Percentiles rank a stretch among this genome's conserved stretches.
Evolutionary conservation across 2,797 vertebrate species (phyloP).

Genomic region (Sebastes iracundus): DNA sequence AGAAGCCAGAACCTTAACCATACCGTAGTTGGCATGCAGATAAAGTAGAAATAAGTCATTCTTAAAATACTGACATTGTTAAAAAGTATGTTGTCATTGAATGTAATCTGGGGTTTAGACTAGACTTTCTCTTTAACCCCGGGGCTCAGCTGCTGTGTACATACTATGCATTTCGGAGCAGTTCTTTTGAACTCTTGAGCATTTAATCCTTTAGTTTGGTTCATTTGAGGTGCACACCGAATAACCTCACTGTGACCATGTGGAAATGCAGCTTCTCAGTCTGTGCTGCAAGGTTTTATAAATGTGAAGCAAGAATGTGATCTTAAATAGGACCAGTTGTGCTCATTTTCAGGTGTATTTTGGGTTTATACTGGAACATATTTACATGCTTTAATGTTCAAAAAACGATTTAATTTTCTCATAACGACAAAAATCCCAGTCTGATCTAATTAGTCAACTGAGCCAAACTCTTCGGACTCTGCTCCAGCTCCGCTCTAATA

Average conservation of each 20-base stretch:
- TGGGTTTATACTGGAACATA: no score
- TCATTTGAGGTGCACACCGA: not conserved
- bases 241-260: not conserved
- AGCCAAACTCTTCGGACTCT: fast-evolving
- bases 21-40: not conserved
- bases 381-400: no score
- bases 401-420: no score
- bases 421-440: no score
- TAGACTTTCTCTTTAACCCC: not conserved
- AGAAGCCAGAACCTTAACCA: not conserved
- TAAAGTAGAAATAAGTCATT: not conserved
- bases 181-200: constrained; percentile 14
- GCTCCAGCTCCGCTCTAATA: no score
- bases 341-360: no score
- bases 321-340: not conserved
- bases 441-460: fast-evolving
- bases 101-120: not conserved
- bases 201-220: constrained; percentile 24
- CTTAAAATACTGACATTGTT: not conserved
- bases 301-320: not conserved
- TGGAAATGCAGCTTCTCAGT: not conserved
- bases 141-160: not conserved
- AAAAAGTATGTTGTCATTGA: not conserved
- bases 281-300: not conserved
- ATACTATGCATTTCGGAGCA: not conserved